These are phyloP conservation scores for Trichoplusia ni DNA, from an alignment of 1,140 invertebrate species.

Conservation along the genomic window DNA sequence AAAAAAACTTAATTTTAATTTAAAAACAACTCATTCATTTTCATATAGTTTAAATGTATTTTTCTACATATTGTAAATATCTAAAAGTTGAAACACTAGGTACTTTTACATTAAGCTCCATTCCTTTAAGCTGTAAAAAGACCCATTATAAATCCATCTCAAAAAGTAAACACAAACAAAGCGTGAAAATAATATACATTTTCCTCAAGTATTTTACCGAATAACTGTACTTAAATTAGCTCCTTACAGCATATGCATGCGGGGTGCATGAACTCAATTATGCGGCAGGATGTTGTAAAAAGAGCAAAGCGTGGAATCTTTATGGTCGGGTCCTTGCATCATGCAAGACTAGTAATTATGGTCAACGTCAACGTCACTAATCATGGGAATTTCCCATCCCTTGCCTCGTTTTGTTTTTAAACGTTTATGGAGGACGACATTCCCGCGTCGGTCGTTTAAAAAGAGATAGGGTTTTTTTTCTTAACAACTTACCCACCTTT, in stretches of 20 bases:
- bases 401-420: neutral
- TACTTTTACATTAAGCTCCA: too few relatives aligned
- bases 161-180: too few relatives aligned
- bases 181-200: neutral
- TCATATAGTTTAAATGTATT: too few relatives aligned
- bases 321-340: neutral
- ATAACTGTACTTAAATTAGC: slow-evolving; percentile 14
- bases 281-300: slow-evolving; percentile 25
- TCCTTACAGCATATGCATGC: neutral
- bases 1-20: too few relatives aligned
- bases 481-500: too few relatives aligned
- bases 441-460: too few relatives aligned
- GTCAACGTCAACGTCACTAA: neutral
- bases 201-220: neutral
- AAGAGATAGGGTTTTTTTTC: too few relatives aligned
- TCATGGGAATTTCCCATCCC: neutral
- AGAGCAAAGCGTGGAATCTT: slow-evolving; percentile 20
- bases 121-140: too few relatives aligned
- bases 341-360: slow-evolving; percentile 11
- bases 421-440: neutral
- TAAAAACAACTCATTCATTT: too few relatives aligned
- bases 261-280: slow-evolving; percentile 30
- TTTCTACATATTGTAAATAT: too few relatives aligned
- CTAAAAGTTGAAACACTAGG: too few relatives aligned
- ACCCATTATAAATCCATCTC: too few relatives aligned